Evolutionary conservation across 2,797 vertebrate genomes (phyloP).

Genomic region (Ptychobarbus kaznakovi): DNA sequence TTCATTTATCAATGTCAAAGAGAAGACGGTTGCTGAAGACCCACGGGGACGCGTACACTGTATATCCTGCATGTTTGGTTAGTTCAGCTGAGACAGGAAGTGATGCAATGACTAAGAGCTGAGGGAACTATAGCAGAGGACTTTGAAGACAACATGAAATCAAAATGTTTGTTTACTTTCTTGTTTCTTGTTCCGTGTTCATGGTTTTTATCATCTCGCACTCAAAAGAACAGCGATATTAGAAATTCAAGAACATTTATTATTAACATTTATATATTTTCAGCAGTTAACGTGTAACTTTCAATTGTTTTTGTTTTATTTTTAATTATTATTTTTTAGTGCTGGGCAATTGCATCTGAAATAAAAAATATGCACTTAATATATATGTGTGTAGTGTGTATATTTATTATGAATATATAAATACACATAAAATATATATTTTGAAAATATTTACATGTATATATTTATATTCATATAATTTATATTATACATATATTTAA

Average conservation of each 20-base stretch:
- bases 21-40: slow-evolving; percentile 6
- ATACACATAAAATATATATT: neutral
- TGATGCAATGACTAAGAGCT: neutral
- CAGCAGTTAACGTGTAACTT: neutral
- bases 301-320: neutral
- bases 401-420: neutral
- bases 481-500: neutral
- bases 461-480: neutral
- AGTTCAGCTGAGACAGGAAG: neutral
- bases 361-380: neutral
- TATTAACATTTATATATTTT: neutral
- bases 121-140: neutral
- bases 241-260: neutral
- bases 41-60: neutral
- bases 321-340: neutral
- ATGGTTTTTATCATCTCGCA: neutral
- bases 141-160: neutral
- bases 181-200: neutral
- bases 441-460: neutral
- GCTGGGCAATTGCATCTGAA: too few relatives aligned
- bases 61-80: slow-evolving; percentile 7
- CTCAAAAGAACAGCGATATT: neutral
- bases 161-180: neutral
- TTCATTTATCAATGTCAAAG: slow-evolving; percentile 57
- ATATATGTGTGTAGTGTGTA: neutral